Evolutionary conservation across 2,888 invertebrate genomes (phyloP).

Genomic region (Selenia dentaria): DNA sequence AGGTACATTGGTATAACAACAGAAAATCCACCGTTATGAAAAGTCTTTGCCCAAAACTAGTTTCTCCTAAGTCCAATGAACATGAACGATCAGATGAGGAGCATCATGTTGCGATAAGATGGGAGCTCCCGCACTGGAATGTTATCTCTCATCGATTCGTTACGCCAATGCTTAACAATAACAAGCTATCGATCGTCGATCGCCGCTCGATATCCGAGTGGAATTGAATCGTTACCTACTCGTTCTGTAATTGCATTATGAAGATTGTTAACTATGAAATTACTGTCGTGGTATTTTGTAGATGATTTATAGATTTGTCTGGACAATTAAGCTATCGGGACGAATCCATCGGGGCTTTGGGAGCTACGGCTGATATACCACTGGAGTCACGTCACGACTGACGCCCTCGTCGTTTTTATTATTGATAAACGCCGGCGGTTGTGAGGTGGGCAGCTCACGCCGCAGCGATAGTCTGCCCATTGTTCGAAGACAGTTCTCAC

Average conservation of each 20-base stretch:
- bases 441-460: conserved; percentile 50
- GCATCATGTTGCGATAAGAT: conserved; percentile 44
- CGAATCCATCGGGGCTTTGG: conserved; percentile 47
- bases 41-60: conserved; percentile 35
- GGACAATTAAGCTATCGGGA: conserved; percentile 50
- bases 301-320: conserved; percentile 26
- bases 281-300: conserved; percentile 32
- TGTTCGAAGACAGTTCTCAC: conserved; percentile 67
- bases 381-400: conserved; percentile 52
- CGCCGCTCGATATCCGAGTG: conserved; percentile 21
- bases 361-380: conserved; percentile 54
- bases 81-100: conserved; percentile 47
- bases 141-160: conserved; percentile 58
- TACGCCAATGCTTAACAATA: conserved; percentile 42
- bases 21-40: conserved; percentile 35
- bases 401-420: conserved; percentile 52
- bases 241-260: conserved; percentile 32
- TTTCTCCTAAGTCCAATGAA: conserved; percentile 41
- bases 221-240: conserved; percentile 25
- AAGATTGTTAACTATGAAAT: conserved; percentile 32
- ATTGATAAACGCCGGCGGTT: conserved; percentile 52
- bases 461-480: conserved; percentile 51
- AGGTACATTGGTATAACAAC: background rate
- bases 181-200: conserved; percentile 31
- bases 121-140: conserved; percentile 53